phyloP scores from a whole-genome alignment of 2,113 vertebrate genomes.

The Bos javanicus region DNA sequence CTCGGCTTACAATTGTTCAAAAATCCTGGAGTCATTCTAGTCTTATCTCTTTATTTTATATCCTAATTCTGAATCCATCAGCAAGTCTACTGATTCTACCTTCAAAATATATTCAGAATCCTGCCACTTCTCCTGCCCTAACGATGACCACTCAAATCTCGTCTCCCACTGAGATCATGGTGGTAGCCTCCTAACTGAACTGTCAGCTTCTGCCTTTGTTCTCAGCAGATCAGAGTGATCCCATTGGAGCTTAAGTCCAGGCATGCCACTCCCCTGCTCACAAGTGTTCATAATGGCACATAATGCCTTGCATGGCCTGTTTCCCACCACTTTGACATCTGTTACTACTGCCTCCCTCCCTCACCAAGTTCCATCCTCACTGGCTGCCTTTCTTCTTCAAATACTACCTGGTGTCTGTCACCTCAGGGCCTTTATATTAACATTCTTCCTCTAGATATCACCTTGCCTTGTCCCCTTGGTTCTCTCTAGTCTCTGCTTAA shows the following conservation, averaged over 20 bases:
- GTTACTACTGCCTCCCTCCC: not conserved
- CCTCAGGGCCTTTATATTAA: not conserved
- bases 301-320: not conserved
- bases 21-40: not conserved
- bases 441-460: not conserved
- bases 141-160: not conserved
- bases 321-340: not conserved
- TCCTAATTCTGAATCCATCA: not conserved
- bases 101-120: not conserved
- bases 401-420: not conserved
- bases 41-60: constrained; percentile 30
- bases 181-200: not conserved
- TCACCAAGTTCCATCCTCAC: not conserved
- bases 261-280: not conserved
- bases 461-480: not conserved
- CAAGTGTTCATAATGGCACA: not conserved
- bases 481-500: not conserved
- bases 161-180: not conserved
- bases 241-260: not conserved
- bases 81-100: constrained; percentile 18
- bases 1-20: constrained; percentile 1
- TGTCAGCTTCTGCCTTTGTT: not conserved
- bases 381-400: not conserved
- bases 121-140: not conserved
- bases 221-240: not conserved